Percentiles rank a stretch among this genome's conserved stretches.
These are phyloP conservation scores for Enteromius argenteus DNA, from an alignment of 2,797 vertebrate species.

Conservation along the genomic window DNA sequence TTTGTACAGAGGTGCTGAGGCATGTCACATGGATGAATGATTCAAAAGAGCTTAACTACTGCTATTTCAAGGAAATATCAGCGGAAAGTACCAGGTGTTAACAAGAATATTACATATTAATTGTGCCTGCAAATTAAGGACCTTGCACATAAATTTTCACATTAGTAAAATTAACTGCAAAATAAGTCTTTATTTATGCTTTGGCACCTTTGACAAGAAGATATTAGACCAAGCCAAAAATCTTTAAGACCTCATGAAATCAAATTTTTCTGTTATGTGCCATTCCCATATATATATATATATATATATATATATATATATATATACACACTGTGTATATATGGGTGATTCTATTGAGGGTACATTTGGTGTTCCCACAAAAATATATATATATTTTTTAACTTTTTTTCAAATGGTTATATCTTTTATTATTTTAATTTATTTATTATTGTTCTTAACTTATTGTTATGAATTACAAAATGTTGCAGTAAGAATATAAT, in stretches of 20 bases:
- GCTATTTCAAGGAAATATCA: constrained; percentile 17
- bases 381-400: no score
- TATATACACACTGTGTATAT: no score
- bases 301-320: no score
- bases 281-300: no score
- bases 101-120: not conserved
- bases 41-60: constrained; percentile 17
- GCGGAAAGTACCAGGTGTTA: not conserved
- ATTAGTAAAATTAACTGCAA: not conserved
- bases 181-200: not conserved
- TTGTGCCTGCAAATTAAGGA: constrained; percentile 1
- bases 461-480: no score
- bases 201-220: not conserved
- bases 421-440: no score
- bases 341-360: no score
- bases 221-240: not conserved
- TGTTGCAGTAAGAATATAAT: no score
- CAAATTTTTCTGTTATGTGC: not conserved
- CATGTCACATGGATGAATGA: constrained; percentile 12
- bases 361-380: no score
- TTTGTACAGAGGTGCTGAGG: constrained; percentile 14
- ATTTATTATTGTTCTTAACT: no score
- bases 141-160: not conserved
- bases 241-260: not conserved
- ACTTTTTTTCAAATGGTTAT: no score